Conservation (phyloP, 2,113 vertebrate genomes). For the Lanius ludovicianus region DNA sequence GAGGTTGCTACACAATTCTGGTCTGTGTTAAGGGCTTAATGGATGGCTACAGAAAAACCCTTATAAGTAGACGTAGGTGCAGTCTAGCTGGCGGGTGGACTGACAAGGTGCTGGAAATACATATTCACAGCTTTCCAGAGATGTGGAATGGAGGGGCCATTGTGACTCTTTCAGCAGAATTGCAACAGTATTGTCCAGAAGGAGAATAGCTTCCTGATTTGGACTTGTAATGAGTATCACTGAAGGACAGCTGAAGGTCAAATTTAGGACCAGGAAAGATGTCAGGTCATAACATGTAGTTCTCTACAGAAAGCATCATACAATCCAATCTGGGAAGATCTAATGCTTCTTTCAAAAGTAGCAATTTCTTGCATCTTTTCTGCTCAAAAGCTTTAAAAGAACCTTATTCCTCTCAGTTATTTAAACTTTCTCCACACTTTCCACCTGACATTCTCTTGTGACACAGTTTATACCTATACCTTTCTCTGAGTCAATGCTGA, state of each 20-base stretch:
- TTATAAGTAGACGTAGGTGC: not conserved
- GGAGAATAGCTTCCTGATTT: not conserved
- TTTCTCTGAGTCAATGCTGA: not conserved
- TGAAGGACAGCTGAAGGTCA: not conserved
- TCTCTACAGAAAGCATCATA: not conserved
- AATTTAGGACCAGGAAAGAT: not conserved
- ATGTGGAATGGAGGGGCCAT: not conserved
- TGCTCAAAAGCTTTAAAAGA: not conserved
- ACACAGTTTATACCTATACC: not conserved
- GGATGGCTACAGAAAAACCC: not conserved
- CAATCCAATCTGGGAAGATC: not conserved
- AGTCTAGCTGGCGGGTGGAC: not conserved
- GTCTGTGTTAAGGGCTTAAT: not conserved
- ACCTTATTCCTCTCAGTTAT: not conserved
- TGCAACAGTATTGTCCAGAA: not conserved
- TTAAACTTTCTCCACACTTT: not conserved
- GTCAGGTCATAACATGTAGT: not conserved
- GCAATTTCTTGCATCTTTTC: not conserved
- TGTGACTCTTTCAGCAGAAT: not conserved
- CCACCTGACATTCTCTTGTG: not conserved
- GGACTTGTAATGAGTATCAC: not conserved
- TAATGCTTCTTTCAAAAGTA: not conserved
- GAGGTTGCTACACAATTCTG: not conserved
- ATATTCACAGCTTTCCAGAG: not conserved
- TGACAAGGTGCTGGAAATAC: not conserved